phyloP scores from a whole-genome alignment of 2,797 vertebrate species.

The Xenopus petersii region DNA sequence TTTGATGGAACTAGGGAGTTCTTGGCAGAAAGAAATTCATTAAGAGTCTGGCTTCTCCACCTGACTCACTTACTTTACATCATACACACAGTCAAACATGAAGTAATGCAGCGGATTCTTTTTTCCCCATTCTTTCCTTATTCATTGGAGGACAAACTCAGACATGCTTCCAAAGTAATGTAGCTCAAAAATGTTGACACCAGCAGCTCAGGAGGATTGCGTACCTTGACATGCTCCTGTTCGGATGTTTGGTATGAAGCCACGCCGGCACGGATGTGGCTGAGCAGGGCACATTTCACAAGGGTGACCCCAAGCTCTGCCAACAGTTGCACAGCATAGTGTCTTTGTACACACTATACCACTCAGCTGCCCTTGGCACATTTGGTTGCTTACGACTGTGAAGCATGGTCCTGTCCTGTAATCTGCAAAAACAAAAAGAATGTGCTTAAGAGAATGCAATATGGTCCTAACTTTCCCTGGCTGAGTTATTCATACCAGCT shows the following conservation, averaged over 20 bases:
- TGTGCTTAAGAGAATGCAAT: too few species aligned
- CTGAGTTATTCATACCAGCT: too few species aligned
- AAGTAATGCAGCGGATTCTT: conserved; percentile 72
- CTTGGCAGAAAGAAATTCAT: conserved; percentile 57
- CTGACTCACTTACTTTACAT: conserved; percentile 53
- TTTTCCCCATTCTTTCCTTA: conserved; percentile 59
- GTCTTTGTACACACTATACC: conserved; percentile 98
- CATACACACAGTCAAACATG: conserved; percentile 67
- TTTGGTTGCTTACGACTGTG: conserved; percentile 91
- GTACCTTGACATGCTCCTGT: conserved; percentile 97
- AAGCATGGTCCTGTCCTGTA: conserved; percentile 96
- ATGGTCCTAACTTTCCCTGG: too few species aligned
- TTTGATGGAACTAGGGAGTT: too few species aligned
- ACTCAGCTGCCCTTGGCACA: conserved; percentile 96
- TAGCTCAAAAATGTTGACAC: conserved; percentile 76
- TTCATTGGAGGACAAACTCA: conserved; percentile 68
- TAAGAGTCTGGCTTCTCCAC: conserved; percentile 56
- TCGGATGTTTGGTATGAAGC: conserved; percentile 95
- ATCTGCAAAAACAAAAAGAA: conserved; percentile 70
- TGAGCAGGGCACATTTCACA: conserved; percentile 98
- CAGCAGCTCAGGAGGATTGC: conserved; percentile 51
- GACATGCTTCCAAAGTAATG: conserved; percentile 72
- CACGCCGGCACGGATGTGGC: conserved; percentile 91
- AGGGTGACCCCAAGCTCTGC: conserved; percentile 96
- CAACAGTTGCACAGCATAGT: conserved; percentile 93